Evolutionary conservation across 1,140 invertebrate species (phyloP), one percentile per base, ranked within the genome.

Genomic region (Neomicropteryx cornuta): DNA sequence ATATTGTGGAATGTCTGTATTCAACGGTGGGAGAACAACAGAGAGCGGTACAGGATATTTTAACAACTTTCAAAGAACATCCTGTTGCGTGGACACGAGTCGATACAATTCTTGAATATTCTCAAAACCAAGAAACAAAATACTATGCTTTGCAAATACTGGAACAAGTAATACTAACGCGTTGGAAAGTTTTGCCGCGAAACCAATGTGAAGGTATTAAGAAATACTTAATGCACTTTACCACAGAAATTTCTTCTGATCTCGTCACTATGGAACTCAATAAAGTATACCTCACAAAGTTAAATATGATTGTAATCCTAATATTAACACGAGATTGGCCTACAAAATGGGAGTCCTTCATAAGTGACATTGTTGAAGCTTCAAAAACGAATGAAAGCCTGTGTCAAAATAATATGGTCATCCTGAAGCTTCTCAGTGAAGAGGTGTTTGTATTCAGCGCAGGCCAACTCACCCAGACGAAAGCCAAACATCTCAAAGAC

Each of bases 251-350:
- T 31, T 97, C 94, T 46, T 94, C 91, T 23, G 90, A 96, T 66
- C 77, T 88, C 14, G 75, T 81, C 46, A 75, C 79, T 31, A 78
- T 94, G 69, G 93, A 98, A 56, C 73, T 75, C 50, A 94, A 96
- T 60, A 96, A 94, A 69, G 87, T 96, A 27, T 98, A 98, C 68
- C 70, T 99, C 21, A 96, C 94, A 60, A 99, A 99, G 68, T 70
- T 99, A 18, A 99, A 99, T 58, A 94, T 99, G 81, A 98, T 99
- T 57, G 75, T 99, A 50, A 95, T 99, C 38, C 71, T 98, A 81
- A 97, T 99, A 45, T 73, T 99, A 45, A 99, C 99, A 67, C 75
- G 95, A 53, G 97, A 99, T 68, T 99, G 97, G 97, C 97, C 97
- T 31, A 93, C 94, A 56, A 97, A 99, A 59, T 99, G 97, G 97